phyloP scores from a whole-genome alignment of 1,140 invertebrate species.

The Rhysida immarginata region DNA sequence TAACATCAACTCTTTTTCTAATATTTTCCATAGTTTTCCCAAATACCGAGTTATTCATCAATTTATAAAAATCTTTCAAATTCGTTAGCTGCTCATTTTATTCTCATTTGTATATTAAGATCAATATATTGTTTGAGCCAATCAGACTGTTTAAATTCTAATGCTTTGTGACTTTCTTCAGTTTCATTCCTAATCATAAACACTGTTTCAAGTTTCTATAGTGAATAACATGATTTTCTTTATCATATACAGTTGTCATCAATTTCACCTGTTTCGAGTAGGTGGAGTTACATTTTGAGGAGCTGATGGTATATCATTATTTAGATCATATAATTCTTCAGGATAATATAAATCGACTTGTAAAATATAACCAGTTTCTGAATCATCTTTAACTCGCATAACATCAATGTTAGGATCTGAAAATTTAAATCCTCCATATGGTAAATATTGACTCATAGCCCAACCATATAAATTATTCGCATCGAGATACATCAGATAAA shows the following conservation, averaged over 20 bases:
- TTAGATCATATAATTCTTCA: slow-evolving; percentile 17
- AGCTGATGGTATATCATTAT: slow-evolving; percentile 19
- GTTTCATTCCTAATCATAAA: slow-evolving; percentile 18
- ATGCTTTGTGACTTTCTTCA: slow-evolving; percentile 24
- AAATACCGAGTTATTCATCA: slow-evolving; percentile 34
- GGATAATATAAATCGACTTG: slow-evolving; percentile 22
- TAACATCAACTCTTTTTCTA: slow-evolving; percentile 29
- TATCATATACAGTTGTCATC: slow-evolving; percentile 20
- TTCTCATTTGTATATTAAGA: slow-evolving; percentile 22
- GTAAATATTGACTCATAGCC: no score
- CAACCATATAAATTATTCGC: no score
- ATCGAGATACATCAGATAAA: neutral
- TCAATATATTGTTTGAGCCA: slow-evolving; percentile 26
- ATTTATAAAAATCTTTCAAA: slow-evolving; percentile 38
- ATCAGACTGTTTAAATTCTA: slow-evolving; percentile 23
- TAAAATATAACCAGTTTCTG: slow-evolving; percentile 15
- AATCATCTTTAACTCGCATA: slow-evolving; percentile 3
- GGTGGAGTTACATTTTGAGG: slow-evolving; percentile 5
- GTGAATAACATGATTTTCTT: slow-evolving; percentile 23
- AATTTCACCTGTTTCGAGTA: slow-evolving; percentile 19
- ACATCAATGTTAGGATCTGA: no score
- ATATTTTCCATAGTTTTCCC: slow-evolving; percentile 37
- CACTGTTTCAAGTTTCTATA: slow-evolving; percentile 20
- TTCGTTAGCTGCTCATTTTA: slow-evolving; percentile 23
- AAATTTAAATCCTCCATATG: no score